Evolutionary conservation across 2,797 vertebrate genomes (phyloP), one percentile per base, ranked within the genome.

Genomic region (Ceryle rudis): DNA sequence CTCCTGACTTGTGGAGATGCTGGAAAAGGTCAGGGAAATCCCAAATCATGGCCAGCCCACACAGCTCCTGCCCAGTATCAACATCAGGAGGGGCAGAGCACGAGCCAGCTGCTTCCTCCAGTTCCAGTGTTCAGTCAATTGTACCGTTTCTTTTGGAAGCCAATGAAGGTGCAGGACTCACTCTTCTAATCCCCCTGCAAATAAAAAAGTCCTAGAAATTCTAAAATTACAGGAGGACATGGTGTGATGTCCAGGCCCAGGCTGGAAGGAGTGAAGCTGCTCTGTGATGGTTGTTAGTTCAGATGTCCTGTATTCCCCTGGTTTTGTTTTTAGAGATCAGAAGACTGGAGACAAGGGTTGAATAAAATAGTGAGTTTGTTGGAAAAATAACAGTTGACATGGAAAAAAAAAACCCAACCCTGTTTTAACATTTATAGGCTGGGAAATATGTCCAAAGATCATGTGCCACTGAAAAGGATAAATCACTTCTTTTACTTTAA

Each of bases 361-460:
- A 44, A 66, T 80, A 89, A 94, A 95, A 37, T 10, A 62, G 23
- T 21, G 60, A 31, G 2, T 28, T 75, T 81, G 37, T 31, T 90
- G 22, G 28, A 89, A 64, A 90, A 92, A 85, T 46, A 81, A 44
- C 46, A 47, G 37, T 21, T 77, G 85, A 82, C 31, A 4, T 31
- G 35, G 9, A 16, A 20, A 28, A 47, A 67, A 65, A 66, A 15
- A 42, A 23, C 31, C 18, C 17, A 71, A 16, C 37, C 20, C 25
- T 62, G 8, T 71, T 60, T 86, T 70, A 44, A 64, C 90, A 80
- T 77, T 80, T 74, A 46, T 15, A 23, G 42, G 19, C 73, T 92
- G 89, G 66, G 83, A 94, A 95, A 91, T 70, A 33, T 25, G 35
- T 74, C 86, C 54, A 42, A 88, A 88, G 86, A 86, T 91, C 75